A percentile compares a stretch with the other conserved stretches of the same genome.
Evolutionary conservation across 2,888 invertebrate species (phyloP).

Genomic region (Caenorhabditis imperialis): DNA sequence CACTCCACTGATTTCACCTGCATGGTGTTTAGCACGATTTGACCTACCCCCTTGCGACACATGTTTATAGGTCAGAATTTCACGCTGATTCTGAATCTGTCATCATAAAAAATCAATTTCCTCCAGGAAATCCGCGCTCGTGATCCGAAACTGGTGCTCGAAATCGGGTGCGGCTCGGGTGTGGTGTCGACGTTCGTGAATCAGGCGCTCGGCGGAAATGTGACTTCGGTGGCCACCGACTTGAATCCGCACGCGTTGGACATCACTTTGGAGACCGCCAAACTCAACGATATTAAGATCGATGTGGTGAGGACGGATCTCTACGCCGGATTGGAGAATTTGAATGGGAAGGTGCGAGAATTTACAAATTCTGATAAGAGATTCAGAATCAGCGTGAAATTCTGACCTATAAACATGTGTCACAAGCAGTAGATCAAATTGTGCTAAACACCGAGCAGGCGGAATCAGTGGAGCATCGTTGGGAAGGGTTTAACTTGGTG

Average conservation of each 20-base stretch:
- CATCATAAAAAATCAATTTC: conserved; percentile 75
- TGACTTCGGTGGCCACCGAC: conserved; percentile 82
- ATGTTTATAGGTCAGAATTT: too few species aligned
- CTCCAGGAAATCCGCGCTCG: conserved; percentile 59
- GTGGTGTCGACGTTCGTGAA: conserved; percentile 90
- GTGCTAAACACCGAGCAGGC: too few species aligned
- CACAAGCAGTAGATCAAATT: too few species aligned
- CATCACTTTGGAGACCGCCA: conserved; percentile 85
- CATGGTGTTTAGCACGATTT: too few species aligned
- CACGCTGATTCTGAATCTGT: neutral
- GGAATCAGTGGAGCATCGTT: too few species aligned
- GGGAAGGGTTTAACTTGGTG: too few species aligned
- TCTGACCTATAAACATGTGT: too few species aligned
- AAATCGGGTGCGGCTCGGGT: conserved; percentile 93
- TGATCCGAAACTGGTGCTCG: conserved; percentile 81
- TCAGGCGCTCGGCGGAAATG: conserved; percentile 61
- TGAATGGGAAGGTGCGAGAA: conserved; percentile 31
- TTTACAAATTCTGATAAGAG: too few species aligned
- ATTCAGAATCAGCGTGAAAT: too few species aligned
- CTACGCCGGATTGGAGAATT: conserved; percentile 54
- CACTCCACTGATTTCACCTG: too few species aligned
- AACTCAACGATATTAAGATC: conserved; percentile 83
- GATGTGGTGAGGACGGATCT: conserved; percentile 78
- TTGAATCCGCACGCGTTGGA: conserved; percentile 88
- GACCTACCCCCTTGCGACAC: too few species aligned